Percentiles rank a stretch among this genome's conserved stretches.
phyloP scores from a whole-genome alignment of 2,113 vertebrate species.

The Fulica atra region DNA sequence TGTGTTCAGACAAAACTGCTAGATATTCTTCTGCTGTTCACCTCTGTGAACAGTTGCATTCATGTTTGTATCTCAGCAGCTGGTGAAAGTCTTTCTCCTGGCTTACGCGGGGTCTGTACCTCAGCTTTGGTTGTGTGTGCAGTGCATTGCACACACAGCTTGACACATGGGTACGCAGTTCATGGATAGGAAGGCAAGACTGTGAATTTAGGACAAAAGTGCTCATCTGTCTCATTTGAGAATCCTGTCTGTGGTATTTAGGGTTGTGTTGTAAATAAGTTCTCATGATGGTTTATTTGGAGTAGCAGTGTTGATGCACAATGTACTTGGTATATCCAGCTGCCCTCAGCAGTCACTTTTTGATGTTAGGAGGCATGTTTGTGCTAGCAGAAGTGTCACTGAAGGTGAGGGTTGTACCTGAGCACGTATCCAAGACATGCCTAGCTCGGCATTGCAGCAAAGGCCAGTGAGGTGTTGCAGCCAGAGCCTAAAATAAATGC shows the following conservation, averaged over 20 bases:
- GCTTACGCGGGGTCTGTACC: neutral
- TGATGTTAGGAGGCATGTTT: neutral
- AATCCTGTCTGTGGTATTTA: neutral
- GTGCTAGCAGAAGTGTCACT: neutral
- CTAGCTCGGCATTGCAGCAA: neutral
- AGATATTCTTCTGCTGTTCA: neutral
- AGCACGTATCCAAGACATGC: neutral
- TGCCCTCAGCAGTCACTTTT: neutral
- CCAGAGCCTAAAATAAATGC: neutral
- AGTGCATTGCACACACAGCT: neutral
- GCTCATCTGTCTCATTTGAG: neutral
- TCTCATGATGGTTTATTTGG: neutral
- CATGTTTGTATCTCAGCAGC: neutral
- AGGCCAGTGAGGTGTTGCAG: neutral
- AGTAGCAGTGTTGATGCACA: neutral
- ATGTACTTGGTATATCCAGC: neutral
- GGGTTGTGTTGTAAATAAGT: neutral
- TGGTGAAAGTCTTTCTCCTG: neutral
- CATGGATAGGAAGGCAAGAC: neutral
- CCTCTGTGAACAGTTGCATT: neutral
- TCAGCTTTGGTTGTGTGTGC: neutral
- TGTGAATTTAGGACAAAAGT: neutral
- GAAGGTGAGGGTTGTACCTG: neutral
- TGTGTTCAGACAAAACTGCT: neutral
- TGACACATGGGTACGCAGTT: fast-evolving